Base-by-base conservation (phyloP, 2,113 vertebrate genomes). In the Egretta garzetta region DNA sequence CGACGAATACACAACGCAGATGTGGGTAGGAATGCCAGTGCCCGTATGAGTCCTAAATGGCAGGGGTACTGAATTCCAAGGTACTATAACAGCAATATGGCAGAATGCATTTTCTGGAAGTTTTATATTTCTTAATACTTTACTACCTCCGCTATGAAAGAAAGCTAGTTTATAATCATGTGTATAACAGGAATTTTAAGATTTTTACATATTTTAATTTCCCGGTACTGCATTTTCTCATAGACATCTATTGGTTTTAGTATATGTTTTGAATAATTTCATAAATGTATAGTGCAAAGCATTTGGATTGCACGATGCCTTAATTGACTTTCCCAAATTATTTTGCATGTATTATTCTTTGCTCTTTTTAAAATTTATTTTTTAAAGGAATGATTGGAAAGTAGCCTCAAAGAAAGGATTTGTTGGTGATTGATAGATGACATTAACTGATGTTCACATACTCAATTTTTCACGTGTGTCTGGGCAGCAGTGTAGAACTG, bases 401-500 rank as follows among this genome's bases (percentile, higher is more conserved):
- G 56, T 52, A 83, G 23, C 26, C 49, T 12, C 23, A 53, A 79
- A 60, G 37, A n/a, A 55, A 55, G 63, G 33, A 9, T 41, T 49
- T 82, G 23, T 16, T 81, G 28, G 47, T 63, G 60, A 15, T 39
- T 37, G 45, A 17, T 62, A 28, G 56, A 2, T 84, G 49, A 10
- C 52, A 28, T 32, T 74, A 49, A 10, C 1, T 83, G 55, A 33
- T 43, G 27, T 8, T 71, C 47, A 55, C 7, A 12, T 39, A 6
- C 22, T 22, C 37, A 71, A 7, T 16, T 33, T 50, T 37, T 43
- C 15, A 2, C 1, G 0, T 5, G 17, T 60, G 17, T 37, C 37
- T 89, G 60, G 12, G 7, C 49, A 76, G 75, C 66, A 86, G 75
- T 3, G 0, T 39, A 52, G 63, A 41, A 19, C 47, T 83, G 76